Percentiles rank a stretch among this genome's conserved stretches.
These are phyloP conservation scores for Falcaria lacertinaria DNA, from an alignment of 2,888 invertebrate genomes.

Conservation along the genomic window DNA sequence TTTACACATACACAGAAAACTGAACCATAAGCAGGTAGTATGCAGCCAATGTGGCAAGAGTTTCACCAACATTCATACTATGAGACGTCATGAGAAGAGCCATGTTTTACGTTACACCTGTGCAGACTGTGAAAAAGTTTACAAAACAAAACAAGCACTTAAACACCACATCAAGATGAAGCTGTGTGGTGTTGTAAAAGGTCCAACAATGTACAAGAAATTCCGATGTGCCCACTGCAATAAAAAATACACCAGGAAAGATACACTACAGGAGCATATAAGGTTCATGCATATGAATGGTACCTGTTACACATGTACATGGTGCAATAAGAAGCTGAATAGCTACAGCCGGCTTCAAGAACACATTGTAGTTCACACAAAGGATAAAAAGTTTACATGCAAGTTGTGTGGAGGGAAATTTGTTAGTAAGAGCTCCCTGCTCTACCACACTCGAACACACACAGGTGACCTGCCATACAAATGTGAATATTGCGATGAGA, in stretches of 20 bases:
- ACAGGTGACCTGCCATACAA: slow-evolving; percentile 41
- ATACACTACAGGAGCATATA: slow-evolving; percentile 30
- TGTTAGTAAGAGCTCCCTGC: slow-evolving; percentile 32
- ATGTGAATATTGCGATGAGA: slow-evolving; percentile 31
- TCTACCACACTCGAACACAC: slow-evolving; percentile 38
- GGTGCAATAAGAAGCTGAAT: slow-evolving; percentile 38
- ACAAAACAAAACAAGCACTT: slow-evolving; percentile 26
- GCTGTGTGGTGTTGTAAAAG: slow-evolving; percentile 11
- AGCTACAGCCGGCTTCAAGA: slow-evolving; percentile 28
- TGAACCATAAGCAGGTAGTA: slow-evolving; percentile 20
- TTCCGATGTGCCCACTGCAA: slow-evolving; percentile 32
- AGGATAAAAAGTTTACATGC: slow-evolving; percentile 38
- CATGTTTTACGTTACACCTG: slow-evolving; percentile 25
- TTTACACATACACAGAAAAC: slow-evolving; percentile 24
- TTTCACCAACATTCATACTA: slow-evolving; percentile 22
- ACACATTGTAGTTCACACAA: slow-evolving; percentile 39
- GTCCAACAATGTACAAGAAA: slow-evolving; percentile 19
- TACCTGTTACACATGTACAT: slow-evolving; percentile 24
- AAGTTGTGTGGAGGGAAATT: slow-evolving; percentile 31
- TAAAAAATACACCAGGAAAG: slow-evolving; percentile 30
- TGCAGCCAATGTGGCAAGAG: slow-evolving; percentile 39
- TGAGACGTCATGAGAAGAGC: slow-evolving; percentile 27
- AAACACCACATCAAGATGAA: slow-evolving; percentile 19
- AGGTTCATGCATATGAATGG: slow-evolving; percentile 33
- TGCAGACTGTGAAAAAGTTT: slow-evolving; percentile 33